Conservation (phyloP, 2,113 vertebrate genomes). For the Papio anubis region DNA sequence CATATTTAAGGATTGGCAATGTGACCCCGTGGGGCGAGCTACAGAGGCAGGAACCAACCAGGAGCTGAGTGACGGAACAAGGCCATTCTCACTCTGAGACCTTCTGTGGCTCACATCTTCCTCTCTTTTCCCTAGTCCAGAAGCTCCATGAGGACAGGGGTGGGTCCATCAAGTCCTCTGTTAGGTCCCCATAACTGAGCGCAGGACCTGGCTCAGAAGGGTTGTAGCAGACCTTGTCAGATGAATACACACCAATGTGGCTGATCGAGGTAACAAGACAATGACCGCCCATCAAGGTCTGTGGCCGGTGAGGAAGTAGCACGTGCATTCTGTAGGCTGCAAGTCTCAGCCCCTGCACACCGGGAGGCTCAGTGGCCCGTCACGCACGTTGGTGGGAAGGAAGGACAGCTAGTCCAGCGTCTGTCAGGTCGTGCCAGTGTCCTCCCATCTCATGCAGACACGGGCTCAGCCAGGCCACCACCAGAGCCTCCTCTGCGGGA, state of each 20-base stretch:
- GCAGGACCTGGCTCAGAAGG: fast-evolving
- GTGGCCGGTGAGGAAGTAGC: not conserved
- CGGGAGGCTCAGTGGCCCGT: fast-evolving
- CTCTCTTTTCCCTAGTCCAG: not conserved
- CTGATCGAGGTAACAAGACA: fast-evolving
- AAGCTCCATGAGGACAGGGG: fast-evolving
- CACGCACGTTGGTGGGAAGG: fast-evolving
- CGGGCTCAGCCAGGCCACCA: fast-evolving
- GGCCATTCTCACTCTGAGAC: not conserved
- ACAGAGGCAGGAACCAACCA: not conserved
- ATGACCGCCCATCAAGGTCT: too few species aligned
- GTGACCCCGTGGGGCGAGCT: not conserved
- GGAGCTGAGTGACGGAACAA: not conserved
- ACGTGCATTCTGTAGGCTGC: fast-evolving
- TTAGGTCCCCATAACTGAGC: not conserved
- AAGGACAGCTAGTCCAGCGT: fast-evolving
- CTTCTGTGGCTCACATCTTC: not conserved
- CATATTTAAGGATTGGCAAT: not conserved
- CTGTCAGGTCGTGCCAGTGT: fast-evolving
- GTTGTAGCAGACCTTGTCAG: not conserved
- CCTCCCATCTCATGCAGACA: fast-evolving
- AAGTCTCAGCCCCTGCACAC: not conserved
- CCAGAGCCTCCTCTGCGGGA: not conserved
- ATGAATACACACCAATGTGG: not conserved
- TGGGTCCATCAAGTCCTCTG: fast-evolving